Evolutionary conservation across 37 sponge, comb jelly and placozoan species (phyloP).

Genomic region (Diacarnus erythraeanus): DNA sequence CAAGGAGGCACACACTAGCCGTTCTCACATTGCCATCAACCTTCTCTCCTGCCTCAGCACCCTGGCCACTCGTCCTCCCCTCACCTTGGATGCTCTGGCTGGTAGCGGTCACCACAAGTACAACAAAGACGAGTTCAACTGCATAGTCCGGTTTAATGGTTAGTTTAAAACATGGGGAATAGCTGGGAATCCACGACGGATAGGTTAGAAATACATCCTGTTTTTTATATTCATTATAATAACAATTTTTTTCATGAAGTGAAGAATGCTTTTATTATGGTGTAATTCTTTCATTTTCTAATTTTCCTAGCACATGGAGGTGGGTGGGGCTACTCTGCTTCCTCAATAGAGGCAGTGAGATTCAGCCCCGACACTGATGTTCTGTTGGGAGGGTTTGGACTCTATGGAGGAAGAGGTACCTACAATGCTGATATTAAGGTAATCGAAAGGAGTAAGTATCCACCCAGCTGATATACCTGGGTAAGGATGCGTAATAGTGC

Average conservation of each 20-base stretch:
- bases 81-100: conserved; percentile 40
- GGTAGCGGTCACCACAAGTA: conserved; percentile 37
- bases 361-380: conserved; percentile 79
- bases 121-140: conserved; percentile 40
- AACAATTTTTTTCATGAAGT: background rate
- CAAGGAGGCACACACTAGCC: conserved; percentile 49
- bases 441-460: conserved; percentile 10
- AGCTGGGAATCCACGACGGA: no score
- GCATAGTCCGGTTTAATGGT: conserved; percentile 59
- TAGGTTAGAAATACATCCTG: no score
- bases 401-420: conserved; percentile 77
- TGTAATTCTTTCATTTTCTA: background rate
- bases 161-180: conserved; percentile 6
- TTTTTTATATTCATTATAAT: no score
- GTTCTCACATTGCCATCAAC: conserved; percentile 75
- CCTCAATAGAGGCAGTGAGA: conserved; percentile 85
- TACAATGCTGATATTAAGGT: conserved; percentile 76
- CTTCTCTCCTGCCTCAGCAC: conserved; percentile 81
- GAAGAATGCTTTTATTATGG: background rate
- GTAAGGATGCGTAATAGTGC: no score
- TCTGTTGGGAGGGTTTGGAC: conserved; percentile 82
- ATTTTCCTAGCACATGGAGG: conserved; percentile 70
- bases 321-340: conserved; percentile 86
- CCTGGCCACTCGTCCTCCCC: conserved; percentile 42
- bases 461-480: no score